Evolutionary conservation across 2,797 vertebrate genomes (phyloP).

Genomic region (Premnoplex brunnescens): DNA sequence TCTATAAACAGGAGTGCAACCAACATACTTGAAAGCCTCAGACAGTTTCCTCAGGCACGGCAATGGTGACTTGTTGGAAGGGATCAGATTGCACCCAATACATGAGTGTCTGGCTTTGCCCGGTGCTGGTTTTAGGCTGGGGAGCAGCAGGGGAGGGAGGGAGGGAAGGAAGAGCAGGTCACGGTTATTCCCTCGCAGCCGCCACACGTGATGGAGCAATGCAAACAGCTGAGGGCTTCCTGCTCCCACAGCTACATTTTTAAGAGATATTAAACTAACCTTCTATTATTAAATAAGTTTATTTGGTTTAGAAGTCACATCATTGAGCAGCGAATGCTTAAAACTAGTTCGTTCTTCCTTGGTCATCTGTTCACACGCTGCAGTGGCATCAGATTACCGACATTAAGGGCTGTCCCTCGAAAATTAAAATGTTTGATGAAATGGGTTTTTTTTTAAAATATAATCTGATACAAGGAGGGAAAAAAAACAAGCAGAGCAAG

Average conservation of each 20-base stretch:
- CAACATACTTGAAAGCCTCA: neutral
- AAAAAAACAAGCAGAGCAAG: neutral
- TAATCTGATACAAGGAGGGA: neutral
- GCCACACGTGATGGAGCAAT: neutral
- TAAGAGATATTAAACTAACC: neutral
- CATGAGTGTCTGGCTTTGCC: neutral
- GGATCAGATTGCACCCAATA: neutral
- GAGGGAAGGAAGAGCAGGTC: neutral
- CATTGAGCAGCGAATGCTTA: neutral
- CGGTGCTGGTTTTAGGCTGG: neutral
- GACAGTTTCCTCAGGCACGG: conserved; percentile 11
- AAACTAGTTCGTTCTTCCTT: neutral
- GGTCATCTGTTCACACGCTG: neutral
- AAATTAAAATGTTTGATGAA: neutral
- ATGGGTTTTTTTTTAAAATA: fast-evolving
- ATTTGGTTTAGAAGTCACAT: neutral
- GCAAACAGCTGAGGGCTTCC: neutral
- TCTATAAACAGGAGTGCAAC: neutral
- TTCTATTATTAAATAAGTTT: neutral
- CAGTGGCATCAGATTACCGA: neutral
- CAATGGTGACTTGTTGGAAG: neutral
- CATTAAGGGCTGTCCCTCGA: neutral
- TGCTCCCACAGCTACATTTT: neutral
- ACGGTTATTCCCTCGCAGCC: neutral
- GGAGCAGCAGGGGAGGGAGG: neutral